Percentiles rank a stretch among this genome's conserved stretches.
Evolutionary conservation across 2,888 invertebrate species (phyloP).

Genomic region (Lycia hirtaria): DNA sequence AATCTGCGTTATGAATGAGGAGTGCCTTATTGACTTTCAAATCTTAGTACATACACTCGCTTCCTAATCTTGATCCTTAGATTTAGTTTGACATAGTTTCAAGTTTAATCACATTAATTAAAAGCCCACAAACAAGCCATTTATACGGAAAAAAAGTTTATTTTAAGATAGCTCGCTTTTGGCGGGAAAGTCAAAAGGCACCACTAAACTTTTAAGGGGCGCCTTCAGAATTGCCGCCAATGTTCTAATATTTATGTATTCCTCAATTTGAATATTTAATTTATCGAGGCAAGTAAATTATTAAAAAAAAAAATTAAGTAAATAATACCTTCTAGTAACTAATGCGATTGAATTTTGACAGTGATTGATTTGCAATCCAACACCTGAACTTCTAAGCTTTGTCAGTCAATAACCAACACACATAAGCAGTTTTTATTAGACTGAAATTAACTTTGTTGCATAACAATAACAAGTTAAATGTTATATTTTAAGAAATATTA

Average conservation of each 20-base stretch:
- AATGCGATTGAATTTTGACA: neutral
- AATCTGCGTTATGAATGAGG: constrained; percentile 65
- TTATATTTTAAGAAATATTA: constrained; percentile 75
- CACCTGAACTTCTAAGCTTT: constrained; percentile 51
- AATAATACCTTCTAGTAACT: too few relatives aligned
- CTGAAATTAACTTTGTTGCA: constrained; percentile 76
- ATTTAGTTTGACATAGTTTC: neutral
- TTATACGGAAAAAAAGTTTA: too few relatives aligned
- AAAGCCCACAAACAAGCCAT: too few relatives aligned
- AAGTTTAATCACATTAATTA: constrained; percentile 6
- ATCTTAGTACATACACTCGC: constrained; percentile 49
- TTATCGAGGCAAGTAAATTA: too few relatives aligned
- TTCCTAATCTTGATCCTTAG: neutral
- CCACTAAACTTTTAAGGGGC: too few relatives aligned
- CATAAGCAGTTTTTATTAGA: constrained; percentile 74
- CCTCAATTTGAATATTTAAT: too few relatives aligned
- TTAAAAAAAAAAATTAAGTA: too few relatives aligned
- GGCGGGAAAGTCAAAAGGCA: too few relatives aligned
- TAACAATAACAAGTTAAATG: constrained; percentile 64
- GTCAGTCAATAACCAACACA: constrained; percentile 68
- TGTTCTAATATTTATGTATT: too few relatives aligned
- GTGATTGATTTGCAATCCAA: neutral
- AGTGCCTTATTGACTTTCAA: constrained; percentile 79
- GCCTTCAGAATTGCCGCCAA: too few relatives aligned
- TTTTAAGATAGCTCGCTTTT: too few relatives aligned